These are phyloP conservation scores for Agrilus mali DNA, from an alignment of 2,888 invertebrate genomes.

Conservation along the genomic window DNA sequence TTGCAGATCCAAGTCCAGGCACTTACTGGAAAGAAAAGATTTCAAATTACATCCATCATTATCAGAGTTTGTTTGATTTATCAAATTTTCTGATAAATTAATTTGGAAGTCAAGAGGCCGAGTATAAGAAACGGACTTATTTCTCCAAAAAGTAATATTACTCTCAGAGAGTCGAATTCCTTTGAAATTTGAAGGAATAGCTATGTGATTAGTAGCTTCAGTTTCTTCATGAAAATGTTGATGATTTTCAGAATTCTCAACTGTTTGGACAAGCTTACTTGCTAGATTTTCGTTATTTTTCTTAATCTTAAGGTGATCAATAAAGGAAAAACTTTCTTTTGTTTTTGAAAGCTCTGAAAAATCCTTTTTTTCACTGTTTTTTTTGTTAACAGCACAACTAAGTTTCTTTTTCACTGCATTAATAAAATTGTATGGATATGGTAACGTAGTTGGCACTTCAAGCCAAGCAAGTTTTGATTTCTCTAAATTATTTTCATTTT, in stretches of 20 bases:
- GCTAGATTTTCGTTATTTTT: too few species aligned
- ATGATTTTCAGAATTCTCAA: too few species aligned
- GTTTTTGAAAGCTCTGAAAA: conserved; percentile 1
- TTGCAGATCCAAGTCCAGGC: conserved; percentile 22
- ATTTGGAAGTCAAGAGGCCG: too few species aligned
- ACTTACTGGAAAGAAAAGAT: conserved; percentile 23
- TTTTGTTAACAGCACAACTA: conserved; percentile 19
- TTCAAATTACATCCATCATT: conserved; percentile 2
- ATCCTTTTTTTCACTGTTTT: not conserved
- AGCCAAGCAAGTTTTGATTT: conserved; percentile 26
- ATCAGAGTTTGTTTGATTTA: too few species aligned
- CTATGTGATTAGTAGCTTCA: too few species aligned
- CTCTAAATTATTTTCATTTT: conserved; percentile 7
- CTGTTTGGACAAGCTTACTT: too few species aligned
- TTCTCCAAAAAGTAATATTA: too few species aligned
- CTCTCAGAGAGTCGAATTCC: too few species aligned
- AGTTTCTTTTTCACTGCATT: conserved; percentile 46
- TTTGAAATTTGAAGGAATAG: too few species aligned
- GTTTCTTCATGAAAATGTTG: too few species aligned
- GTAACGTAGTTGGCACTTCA: conserved; percentile 30
- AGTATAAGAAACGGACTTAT: too few species aligned
- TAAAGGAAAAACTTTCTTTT: conserved; percentile 4
- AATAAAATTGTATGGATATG: conserved; percentile 48
- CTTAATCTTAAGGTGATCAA: not conserved
- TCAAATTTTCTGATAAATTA: conserved; percentile 1